A percentile compares a stretch with the other conserved stretches of the same genome.
Evolutionary conservation across 2,113 vertebrate species (phyloP).

Genomic region (Himantopus leucocephalus): DNA sequence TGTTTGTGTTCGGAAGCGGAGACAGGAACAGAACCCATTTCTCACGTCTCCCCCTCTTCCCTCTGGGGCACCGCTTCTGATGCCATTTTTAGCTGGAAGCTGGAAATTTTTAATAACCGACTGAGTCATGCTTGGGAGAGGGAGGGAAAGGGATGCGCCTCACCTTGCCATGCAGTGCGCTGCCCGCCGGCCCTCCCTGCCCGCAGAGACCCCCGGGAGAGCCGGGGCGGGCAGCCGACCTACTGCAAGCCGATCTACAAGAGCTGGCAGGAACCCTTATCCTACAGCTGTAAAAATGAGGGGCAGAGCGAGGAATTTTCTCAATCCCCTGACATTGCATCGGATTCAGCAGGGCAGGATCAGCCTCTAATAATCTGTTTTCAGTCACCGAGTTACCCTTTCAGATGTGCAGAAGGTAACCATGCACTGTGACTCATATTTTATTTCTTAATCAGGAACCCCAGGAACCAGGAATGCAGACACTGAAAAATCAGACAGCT

Average conservation of each 20-base stretch:
- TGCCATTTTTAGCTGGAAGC: conserved; percentile 65
- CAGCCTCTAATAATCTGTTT: background rate
- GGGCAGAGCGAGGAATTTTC: background rate
- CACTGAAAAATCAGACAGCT: conserved; percentile 46
- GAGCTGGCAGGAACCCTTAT: background rate
- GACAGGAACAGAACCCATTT: conserved; percentile 1
- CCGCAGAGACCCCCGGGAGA: background rate
- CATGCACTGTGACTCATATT: conserved; percentile 3
- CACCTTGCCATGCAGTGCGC: background rate
- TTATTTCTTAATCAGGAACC: conserved; percentile 48
- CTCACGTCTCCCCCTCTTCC: background rate
- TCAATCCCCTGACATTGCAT: background rate
- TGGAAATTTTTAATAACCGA: conserved; percentile 56
- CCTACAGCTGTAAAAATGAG: background rate
- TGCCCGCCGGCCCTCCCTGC: background rate
- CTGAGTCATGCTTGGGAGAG: conserved; percentile 34
- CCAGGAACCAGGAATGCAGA: conserved; percentile 39
- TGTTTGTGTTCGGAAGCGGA: background rate
- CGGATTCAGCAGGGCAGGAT: background rate
- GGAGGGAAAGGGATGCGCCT: conserved; percentile 3
- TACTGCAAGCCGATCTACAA: background rate
- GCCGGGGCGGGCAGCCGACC: background rate
- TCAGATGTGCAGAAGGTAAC: conserved; percentile 33
- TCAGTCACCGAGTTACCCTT: background rate
- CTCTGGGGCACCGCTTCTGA: conserved; percentile 4